A percentile compares a stretch with the other conserved stretches of the same genome.
These are phyloP conservation scores for Myopa tessellatipennis DNA, from an alignment of 2,888 invertebrate species.

Conservation along the genomic window DNA sequence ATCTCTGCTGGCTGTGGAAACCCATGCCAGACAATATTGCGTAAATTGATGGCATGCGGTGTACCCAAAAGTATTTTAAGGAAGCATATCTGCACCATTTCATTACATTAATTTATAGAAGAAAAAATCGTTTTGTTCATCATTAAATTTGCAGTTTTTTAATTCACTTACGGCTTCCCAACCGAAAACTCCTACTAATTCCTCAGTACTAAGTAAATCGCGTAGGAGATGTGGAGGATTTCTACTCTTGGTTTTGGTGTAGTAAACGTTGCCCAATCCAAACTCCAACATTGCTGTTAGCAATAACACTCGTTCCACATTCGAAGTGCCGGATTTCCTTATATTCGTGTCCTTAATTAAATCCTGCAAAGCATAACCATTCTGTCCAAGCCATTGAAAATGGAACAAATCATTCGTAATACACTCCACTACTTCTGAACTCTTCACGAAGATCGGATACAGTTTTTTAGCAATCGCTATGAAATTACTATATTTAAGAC, in stretches of 20 bases:
- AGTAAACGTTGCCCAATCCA: conserved; percentile 56
- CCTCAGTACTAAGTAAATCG: conserved; percentile 66
- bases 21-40: conserved; percentile 72
- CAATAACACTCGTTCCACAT: conserved; percentile 52
- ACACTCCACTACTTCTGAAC: background rate
- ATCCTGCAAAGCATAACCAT: background rate
- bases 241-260: conserved; percentile 42
- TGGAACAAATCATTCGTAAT: background rate
- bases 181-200: conserved; percentile 64
- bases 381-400: conserved; percentile 24
- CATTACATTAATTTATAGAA: background rate
- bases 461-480: background rate
- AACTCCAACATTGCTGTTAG: conserved; percentile 57
- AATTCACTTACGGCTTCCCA: conserved; percentile 57
- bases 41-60: conserved; percentile 69
- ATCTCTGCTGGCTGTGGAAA: conserved; percentile 68
- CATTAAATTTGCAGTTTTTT: background rate
- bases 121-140: conserved; percentile 3
- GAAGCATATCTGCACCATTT: conserved; percentile 59
- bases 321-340: conserved; percentile 6
- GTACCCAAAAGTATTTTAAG: conserved; percentile 69
- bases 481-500: conserved; percentile 44
- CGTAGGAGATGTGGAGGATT: conserved; percentile 68
- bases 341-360: background rate
- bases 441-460: conserved; percentile 8